A percentile compares a stretch with the other conserved stretches of the same genome.
These are phyloP conservation scores for Tridacna gigas DNA, from an alignment of 2,888 invertebrate genomes.

Conservation along the genomic window DNA sequence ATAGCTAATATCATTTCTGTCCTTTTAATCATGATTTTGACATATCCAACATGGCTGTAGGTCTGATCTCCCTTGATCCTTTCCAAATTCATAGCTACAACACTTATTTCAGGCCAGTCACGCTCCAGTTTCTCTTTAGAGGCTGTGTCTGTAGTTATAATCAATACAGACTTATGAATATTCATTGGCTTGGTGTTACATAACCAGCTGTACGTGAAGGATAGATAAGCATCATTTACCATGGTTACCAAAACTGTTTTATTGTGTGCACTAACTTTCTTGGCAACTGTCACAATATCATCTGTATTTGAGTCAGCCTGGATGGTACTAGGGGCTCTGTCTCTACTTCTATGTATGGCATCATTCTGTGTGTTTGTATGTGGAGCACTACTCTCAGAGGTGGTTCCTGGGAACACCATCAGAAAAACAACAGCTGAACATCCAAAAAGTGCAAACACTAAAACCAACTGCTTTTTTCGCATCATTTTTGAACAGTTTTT, in stretches of 20 bases:
- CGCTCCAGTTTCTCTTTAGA: slow-evolving; percentile 63
- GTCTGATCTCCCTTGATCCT: slow-evolving; percentile 64
- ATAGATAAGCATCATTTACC: slow-evolving; percentile 72
- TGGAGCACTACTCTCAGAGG: not conserved
- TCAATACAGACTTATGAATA: slow-evolving; percentile 69
- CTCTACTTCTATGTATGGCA: not conserved
- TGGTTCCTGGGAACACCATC: not conserved
- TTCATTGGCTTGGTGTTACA: slow-evolving; percentile 74
- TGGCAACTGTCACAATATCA: slow-evolving; percentile 56
- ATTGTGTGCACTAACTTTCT: slow-evolving; percentile 53
- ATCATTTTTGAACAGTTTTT: slow-evolving; percentile 19
- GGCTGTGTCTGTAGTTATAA: slow-evolving; percentile 70
- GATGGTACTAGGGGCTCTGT: not conserved
- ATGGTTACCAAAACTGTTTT: slow-evolving; percentile 69
- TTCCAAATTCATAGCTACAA: slow-evolving; percentile 57
- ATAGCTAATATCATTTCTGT: slow-evolving; percentile 66
- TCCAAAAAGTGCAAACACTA: not conserved
- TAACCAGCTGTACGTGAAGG: slow-evolving; percentile 72
- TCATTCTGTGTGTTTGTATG: not conserved
- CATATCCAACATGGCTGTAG: slow-evolving; percentile 74
- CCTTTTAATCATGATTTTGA: slow-evolving; percentile 71
- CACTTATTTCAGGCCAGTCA: slow-evolving; percentile 71
- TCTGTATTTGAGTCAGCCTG: slow-evolving; percentile 7
- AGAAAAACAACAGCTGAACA: not conserved
- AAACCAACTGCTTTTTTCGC: slow-evolving; percentile 35